A percentile compares a stretch with the other conserved stretches of the same genome.
Conservation (phyloP, 2,888 invertebrate species). For the Nemurella pictetii region DNA sequence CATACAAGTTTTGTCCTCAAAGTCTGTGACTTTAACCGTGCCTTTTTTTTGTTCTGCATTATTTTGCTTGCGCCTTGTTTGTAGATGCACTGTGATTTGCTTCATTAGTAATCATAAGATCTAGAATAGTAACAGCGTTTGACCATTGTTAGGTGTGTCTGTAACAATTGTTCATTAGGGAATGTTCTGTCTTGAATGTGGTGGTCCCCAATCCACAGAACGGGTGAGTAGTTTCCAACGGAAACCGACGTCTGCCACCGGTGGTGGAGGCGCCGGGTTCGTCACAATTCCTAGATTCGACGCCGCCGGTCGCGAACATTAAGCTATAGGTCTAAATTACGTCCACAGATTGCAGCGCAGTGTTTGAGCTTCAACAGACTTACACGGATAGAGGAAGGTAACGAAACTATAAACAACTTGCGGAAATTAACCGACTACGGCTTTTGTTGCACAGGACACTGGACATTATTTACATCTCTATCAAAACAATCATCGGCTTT, state of each 20-base stretch:
- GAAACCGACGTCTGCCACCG: neutral
- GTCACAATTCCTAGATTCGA: neutral
- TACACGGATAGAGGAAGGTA: neutral
- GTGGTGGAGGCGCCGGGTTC: neutral
- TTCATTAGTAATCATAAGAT: neutral
- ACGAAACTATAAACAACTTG: neutral
- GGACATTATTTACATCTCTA: constrained; percentile 31
- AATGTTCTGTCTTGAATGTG: neutral
- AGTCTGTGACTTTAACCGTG: neutral
- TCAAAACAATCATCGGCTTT: constrained; percentile 37
- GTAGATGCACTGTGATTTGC: neutral
- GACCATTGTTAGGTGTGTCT: neutral
- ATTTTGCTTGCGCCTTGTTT: constrained; percentile 4
- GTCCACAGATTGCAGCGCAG: constrained; percentile 42
- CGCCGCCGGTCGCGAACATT: neutral
- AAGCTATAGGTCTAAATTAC: constrained; percentile 36
- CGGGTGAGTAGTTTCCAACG: neutral
- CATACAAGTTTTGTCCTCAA: neutral
- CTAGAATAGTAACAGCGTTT: neutral
- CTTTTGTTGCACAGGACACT: constrained; percentile 38
- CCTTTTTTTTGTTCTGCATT: neutral
- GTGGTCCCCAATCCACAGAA: neutral
- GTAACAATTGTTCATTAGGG: neutral
- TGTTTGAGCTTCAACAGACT: constrained; percentile 32
- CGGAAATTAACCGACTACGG: constrained; percentile 20